Base-by-base conservation (phyloP, 2,888 invertebrate species). In the Disparrhopalites patrizii region DNA sequence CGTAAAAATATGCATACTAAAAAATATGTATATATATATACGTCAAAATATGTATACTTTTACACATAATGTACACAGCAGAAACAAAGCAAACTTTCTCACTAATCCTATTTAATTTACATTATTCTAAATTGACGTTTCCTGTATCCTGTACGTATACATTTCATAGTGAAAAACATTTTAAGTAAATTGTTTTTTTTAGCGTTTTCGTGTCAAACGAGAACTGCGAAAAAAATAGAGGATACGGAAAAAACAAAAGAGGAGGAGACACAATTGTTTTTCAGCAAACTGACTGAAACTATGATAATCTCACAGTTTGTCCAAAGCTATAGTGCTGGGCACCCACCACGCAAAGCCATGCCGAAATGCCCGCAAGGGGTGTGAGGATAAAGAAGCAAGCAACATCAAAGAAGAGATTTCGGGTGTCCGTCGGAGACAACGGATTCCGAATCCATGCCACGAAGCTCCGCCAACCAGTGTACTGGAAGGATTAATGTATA, bases 331-430 rank as follows among this genome's bases (percentile, higher is more conserved):
- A 57, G 57, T 57, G 61, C 54, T 54, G 25, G 61, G 68, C 58
- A 3, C 80, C 79, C 10, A 76, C 73, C 31, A 78, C 70, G 70
- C 81, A 81, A 30, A 81, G 73, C 74, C 77, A 80, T 2, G 78
- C 73, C 47, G 79, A 79, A 33, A 78, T 71, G 1, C 75, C 69
- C 3, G 80, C 79, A 51, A 81, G 70, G 0, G 81, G 81, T 1
- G 80, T 80, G 36, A 81, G 75, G 30, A 81, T 65, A 28, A 78
- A 67, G 68, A 81, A 79, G 70, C 80, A 80, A 3, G 78, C 73
- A 3, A 79, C 47, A 69, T 82, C 81, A 63, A 80, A 80, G 47
- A 80, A 73, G 33, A 81, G 67, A 72, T 80, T 79, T 15, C 72
- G 68, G 8, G 69, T 72, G 33, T 73, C 74, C 2, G 71, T 68